Conservation (phyloP, 2,113 vertebrate genomes). For the Nesoenas mayeri region DNA sequence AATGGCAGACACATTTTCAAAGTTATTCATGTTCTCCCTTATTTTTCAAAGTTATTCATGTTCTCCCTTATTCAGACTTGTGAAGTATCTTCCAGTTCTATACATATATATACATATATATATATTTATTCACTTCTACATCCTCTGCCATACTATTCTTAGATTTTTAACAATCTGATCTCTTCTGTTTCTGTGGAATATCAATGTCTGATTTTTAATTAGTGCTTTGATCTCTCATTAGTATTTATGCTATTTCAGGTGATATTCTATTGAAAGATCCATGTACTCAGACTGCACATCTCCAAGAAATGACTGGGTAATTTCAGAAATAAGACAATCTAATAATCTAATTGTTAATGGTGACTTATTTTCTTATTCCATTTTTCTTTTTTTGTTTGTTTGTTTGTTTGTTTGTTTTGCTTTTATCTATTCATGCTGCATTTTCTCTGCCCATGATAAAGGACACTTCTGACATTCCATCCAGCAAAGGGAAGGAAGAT, state of each 20-base stretch:
- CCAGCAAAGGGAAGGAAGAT: neutral
- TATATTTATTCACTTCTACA: neutral
- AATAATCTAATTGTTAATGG: neutral
- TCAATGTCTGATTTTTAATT: neutral
- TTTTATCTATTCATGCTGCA: neutral
- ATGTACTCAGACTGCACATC: neutral
- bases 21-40: neutral
- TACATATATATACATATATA: neutral
- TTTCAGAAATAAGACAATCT: neutral
- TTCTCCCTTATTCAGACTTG: neutral
- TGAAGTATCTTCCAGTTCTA: neutral
- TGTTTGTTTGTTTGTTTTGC: neutral
- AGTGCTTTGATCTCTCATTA: neutral
- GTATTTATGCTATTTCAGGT: neutral
- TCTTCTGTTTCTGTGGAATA: neutral
- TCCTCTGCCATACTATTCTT: neutral
- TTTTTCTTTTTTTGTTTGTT: too few relatives aligned
- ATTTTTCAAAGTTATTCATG: neutral
- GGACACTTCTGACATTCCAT: neutral
- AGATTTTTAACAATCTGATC: neutral
- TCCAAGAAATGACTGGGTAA: neutral
- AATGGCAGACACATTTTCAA: neutral
- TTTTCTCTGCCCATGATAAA: neutral
- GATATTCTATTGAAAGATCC: neutral
- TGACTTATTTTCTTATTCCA: neutral